Evolutionary conservation across 2,888 invertebrate genomes (phyloP).

Genomic region (Synergus japonicus): DNA sequence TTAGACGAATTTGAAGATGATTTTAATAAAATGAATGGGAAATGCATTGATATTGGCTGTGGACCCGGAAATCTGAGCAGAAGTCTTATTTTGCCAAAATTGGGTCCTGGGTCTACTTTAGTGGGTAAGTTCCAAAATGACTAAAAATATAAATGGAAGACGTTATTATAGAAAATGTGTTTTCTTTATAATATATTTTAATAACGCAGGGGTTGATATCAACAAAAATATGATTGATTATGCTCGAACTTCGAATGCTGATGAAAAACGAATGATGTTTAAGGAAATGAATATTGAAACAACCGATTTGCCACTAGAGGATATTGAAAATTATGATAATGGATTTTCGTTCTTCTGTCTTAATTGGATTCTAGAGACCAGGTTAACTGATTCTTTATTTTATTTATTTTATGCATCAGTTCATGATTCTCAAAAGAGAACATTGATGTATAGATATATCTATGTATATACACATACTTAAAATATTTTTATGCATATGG

Average conservation of each 20-base stretch:
- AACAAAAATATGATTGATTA: constrained; percentile 4
- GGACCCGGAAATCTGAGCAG: constrained; percentile 1
- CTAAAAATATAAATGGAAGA: neutral
- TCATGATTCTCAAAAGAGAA: no score
- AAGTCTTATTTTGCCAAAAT: neutral
- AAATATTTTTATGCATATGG: neutral
- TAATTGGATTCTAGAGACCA: neutral
- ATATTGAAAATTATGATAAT: neutral
- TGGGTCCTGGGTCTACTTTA: neutral
- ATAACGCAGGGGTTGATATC: constrained; percentile 1
- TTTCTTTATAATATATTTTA: neutral
- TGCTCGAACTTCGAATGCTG: neutral
- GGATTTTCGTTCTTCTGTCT: constrained; percentile 19
- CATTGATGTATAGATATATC: no score
- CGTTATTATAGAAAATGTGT: neutral
- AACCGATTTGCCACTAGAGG: neutral
- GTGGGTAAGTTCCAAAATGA: neutral
- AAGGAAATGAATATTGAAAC: constrained; percentile 3
- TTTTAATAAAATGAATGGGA: neutral
- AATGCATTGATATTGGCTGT: constrained; percentile 6
- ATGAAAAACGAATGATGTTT: neutral
- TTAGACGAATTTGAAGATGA: constrained; percentile 66
- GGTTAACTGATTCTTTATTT: neutral
- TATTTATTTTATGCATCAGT: neutral
- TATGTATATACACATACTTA: neutral